phyloP scores from a whole-genome alignment of 2,797 vertebrate genomes.

The Epinephelus awoara region DNA sequence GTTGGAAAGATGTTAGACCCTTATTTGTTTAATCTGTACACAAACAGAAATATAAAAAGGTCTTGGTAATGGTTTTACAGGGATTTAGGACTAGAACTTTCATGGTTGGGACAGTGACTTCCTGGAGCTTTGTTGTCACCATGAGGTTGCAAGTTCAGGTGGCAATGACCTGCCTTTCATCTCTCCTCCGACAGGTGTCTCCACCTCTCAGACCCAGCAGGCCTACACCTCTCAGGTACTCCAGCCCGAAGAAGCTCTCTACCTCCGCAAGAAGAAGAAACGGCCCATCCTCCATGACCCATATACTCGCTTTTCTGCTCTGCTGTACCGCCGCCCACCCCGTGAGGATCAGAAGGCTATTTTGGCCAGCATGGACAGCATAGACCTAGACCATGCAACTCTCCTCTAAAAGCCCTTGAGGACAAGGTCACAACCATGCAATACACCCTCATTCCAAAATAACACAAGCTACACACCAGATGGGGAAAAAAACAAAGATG shows the following conservation, averaged over 20 bases:
- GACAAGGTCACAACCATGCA: constrained; percentile 67
- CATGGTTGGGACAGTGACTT: background rate
- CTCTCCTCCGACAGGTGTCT: constrained; percentile 87
- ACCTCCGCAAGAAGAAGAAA: constrained; percentile 99
- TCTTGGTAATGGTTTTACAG: background rate
- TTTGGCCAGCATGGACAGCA: constrained; percentile 96
- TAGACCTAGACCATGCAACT: constrained; percentile 93
- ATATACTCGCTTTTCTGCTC: constrained; percentile 94
- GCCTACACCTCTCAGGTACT: constrained; percentile 98
- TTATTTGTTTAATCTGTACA: background rate
- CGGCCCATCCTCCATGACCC: constrained; percentile 94
- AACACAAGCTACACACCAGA: constrained; percentile 34
- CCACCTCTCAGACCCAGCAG: constrained; percentile 99
- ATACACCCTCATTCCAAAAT: constrained; percentile 53
- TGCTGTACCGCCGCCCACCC: constrained; percentile 94
- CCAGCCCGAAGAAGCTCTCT: constrained; percentile 98
- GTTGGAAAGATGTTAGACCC: no score
- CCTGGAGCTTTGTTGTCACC: background rate
- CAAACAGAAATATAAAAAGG: background rate
- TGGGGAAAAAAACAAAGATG: constrained; percentile 37
- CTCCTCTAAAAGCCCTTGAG: constrained; percentile 88
- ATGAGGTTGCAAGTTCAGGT: background rate
- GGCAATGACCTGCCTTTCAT: constrained; percentile 26
- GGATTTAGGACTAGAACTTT: background rate
- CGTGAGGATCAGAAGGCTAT: constrained; percentile 97